Evolutionary conservation across 2,888 invertebrate species (phyloP).

Genomic region (Chironomus tentans): DNA sequence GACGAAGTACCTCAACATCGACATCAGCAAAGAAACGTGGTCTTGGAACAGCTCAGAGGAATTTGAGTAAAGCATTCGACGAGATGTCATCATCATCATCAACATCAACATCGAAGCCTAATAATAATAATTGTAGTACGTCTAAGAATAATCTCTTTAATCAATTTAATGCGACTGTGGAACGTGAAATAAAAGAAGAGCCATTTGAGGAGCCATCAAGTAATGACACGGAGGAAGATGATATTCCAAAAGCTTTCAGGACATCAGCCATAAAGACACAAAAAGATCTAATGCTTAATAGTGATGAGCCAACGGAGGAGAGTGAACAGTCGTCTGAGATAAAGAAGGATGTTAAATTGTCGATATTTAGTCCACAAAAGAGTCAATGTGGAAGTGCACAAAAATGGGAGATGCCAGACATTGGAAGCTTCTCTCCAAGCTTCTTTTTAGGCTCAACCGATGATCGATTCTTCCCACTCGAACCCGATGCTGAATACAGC

Average conservation of each 20-base stretch:
- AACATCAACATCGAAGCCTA: not conserved
- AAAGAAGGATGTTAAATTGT: constrained; percentile 19
- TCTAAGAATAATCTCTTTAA: constrained; percentile 10
- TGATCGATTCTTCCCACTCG: constrained; percentile 68
- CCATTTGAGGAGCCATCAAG: not conserved
- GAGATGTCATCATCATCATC: not conserved
- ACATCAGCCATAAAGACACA: constrained; percentile 2
- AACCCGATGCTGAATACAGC: constrained; percentile 75
- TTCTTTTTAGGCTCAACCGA: not conserved
- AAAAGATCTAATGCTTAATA: constrained; percentile 11
- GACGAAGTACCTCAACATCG: not conserved
- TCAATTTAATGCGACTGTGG: constrained; percentile 6
- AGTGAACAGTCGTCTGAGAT: not conserved
- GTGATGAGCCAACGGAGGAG: not conserved
- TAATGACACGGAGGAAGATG: not conserved
- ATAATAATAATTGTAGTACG: not conserved
- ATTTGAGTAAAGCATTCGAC: constrained; percentile 24
- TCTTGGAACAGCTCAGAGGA: constrained; percentile 18
- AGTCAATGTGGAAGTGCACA: not conserved
- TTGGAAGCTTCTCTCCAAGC: constrained; percentile 5
- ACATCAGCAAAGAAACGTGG: not conserved
- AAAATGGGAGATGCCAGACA: not conserved
- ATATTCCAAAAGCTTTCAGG: not conserved
- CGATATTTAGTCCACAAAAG: constrained; percentile 24
- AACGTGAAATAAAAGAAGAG: not conserved